These are phyloP conservation scores for Choloepus hoffmanni DNA, from an alignment of 2,113 vertebrate genomes.

Conservation along the genomic window DNA sequence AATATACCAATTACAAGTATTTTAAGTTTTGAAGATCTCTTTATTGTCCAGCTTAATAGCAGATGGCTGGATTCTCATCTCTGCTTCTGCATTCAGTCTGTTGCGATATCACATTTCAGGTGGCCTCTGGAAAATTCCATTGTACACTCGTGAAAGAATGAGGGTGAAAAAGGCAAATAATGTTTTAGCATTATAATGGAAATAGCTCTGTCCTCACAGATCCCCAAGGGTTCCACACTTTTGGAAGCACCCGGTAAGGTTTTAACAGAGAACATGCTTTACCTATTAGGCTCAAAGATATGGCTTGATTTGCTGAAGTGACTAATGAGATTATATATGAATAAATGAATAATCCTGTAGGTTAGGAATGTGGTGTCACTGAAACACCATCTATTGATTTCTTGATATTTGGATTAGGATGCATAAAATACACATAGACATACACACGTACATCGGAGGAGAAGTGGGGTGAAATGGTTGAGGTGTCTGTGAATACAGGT, in stretches of 20 bases:
- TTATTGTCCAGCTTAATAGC: background rate
- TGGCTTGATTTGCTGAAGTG: background rate
- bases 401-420: background rate
- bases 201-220: background rate
- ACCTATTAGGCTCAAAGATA: background rate
- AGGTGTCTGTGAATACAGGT: background rate
- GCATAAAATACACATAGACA: background rate
- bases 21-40: background rate
- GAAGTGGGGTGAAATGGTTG: background rate
- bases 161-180: background rate
- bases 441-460: background rate
- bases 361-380: background rate
- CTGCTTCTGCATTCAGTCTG: background rate
- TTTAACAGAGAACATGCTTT: background rate
- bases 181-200: background rate
- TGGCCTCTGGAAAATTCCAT: background rate
- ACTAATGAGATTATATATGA: background rate
- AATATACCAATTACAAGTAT: background rate
- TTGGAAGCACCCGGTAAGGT: background rate
- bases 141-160: background rate
- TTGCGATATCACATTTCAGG: accelerated
- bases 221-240: background rate
- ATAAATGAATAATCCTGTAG: background rate
- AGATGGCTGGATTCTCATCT: background rate
- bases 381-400: background rate